Base-by-base conservation (phyloP, 2,113 vertebrate genomes). In the Amblyopsis rosae region DNA sequence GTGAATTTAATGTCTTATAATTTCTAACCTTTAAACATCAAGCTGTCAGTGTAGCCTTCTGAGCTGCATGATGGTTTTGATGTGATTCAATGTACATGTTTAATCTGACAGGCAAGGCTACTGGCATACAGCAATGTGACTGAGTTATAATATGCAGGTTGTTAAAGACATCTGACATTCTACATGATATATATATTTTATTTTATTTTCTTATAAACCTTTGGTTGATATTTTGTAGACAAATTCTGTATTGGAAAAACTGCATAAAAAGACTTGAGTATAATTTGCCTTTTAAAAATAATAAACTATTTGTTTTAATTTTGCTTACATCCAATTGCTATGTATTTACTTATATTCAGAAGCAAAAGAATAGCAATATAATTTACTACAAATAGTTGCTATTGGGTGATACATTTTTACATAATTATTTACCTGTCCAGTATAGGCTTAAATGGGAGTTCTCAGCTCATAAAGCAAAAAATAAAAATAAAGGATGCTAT, bases 271-370 rank as follows among this genome's bases (percentile, higher is more conserved):
- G 35, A 7, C 35, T 41, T 41, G 35, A 41, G 35, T 41, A 41
- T 41, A 5, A 41, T 41, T 41, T 8, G 35, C 35, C 35, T 41
- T 41, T 41, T 6, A 41, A 41, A 41, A 41, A 41, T 35, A 35
- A 35, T 41, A 72, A 75, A 62, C 81, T 56, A 12, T 47, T 50
- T 71, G 70, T 83, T 73, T 80, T 83, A 70, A 53, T 55, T 59
- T 63, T 51, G 46, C 47, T 9, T 16, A 8, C 65, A 6, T 54
- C 72, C n/a, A 60, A 53, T 49, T 9, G 50, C 16, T 13, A 10
- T 4, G 13, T 12, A 13, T 48, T 17, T 16, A 6, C 35, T 9
- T 66, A 54, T 32, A 55, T 17, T 55, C 54, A 9, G 17, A 62
- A 19, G 2, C 8, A 12, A 15, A 35, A 26, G 35, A 33, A 17